phyloP scores from a whole-genome alignment of 1,140 invertebrate species.

The Heliconius eleuchia region DNA sequence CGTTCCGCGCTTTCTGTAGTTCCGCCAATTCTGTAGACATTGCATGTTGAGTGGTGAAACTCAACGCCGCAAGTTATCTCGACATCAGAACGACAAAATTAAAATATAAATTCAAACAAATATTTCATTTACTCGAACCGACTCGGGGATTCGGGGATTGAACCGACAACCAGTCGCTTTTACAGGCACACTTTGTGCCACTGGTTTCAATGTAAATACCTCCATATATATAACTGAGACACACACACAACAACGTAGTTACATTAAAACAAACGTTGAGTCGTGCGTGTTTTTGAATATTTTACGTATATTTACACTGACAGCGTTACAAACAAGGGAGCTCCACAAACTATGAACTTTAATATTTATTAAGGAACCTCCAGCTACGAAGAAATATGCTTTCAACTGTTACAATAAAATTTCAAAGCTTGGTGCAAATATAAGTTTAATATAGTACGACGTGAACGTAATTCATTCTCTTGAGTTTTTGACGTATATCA shows the following conservation, averaged over 20 bases:
- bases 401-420: conserved; percentile 17
- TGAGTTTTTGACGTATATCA: neutral
- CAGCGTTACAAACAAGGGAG: conserved; percentile 10
- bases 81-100: no score
- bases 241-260: no score
- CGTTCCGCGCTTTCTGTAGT: no score
- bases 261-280: neutral
- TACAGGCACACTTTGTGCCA: no score
- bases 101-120: no score
- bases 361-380: conserved; percentile 16
- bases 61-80: no score
- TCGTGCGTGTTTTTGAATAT: conserved; percentile 20
- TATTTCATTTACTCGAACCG: no score
- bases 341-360: conserved; percentile 14
- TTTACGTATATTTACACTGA: conserved; percentile 11
- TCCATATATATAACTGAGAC: no score
- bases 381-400: conserved; percentile 1
- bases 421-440: neutral
- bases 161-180: no score
- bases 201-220: neutral
- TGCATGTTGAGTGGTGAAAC: no score
- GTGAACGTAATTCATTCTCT: neutral
- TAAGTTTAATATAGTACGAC: neutral
- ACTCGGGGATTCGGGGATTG: no score
- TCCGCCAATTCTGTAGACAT: no score